These are phyloP conservation scores for Vombatus ursinus DNA, from an alignment of 2,113 vertebrate genomes.

Conservation along the genomic window DNA sequence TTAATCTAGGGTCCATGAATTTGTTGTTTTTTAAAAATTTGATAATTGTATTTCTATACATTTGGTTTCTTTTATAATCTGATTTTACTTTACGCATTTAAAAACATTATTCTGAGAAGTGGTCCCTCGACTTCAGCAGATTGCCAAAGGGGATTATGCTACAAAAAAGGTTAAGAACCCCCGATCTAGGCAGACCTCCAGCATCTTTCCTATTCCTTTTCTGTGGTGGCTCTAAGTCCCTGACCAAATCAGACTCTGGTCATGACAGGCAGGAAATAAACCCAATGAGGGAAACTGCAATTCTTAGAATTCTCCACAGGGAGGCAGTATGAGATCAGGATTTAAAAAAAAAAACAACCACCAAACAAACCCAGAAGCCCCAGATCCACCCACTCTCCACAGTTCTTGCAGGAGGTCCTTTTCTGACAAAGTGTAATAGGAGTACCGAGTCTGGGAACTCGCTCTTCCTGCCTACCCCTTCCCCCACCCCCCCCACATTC, in stretches of 20 bases:
- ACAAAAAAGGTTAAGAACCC: background rate
- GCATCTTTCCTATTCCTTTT: background rate
- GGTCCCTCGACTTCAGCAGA: background rate
- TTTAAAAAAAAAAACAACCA: conserved; percentile 47
- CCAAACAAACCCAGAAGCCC: background rate
- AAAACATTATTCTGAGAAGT: background rate
- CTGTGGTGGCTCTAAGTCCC: background rate
- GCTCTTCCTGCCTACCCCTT: background rate
- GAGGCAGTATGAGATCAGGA: conserved; percentile 87
- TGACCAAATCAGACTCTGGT: background rate
- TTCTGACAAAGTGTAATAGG: background rate
- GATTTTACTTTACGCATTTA: background rate
- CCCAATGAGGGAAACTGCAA: conserved; percentile 66
- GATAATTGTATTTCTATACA: background rate
- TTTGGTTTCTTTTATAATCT: background rate
- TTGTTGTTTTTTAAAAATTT: background rate
- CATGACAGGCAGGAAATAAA: background rate
- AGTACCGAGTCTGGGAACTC: background rate
- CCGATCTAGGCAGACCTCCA: background rate
- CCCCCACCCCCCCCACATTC: background rate
- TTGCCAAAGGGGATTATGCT: background rate
- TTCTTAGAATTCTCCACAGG: conserved; percentile 84
- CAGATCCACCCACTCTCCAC: background rate
- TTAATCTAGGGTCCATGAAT: background rate
- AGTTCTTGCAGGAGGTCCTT: conserved; percentile 10